Evolutionary conservation across 2,113 vertebrate species (phyloP).

Genomic region (Leptocoma aspasia): DNA sequence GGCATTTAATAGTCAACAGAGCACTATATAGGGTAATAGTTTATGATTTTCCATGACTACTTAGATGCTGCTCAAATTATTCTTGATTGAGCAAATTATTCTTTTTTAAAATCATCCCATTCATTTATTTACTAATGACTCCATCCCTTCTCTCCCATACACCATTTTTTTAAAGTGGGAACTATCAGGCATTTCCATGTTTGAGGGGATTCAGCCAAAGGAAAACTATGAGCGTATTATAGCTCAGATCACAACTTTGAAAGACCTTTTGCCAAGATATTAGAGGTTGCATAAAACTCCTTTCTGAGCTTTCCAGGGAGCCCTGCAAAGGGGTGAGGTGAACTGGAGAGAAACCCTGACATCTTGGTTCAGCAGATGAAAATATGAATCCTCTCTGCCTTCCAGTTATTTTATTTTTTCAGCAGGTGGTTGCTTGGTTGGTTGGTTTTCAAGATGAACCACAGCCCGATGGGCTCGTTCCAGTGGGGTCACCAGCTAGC

Average conservation of each 20-base stretch:
- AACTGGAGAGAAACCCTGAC: neutral
- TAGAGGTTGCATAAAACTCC: neutral
- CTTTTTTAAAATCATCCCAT: constrained; percentile 50
- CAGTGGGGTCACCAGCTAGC: neutral
- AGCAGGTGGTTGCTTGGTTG: no score
- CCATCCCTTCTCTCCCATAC: neutral
- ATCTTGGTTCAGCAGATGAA: neutral
- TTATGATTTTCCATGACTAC: constrained; percentile 73
- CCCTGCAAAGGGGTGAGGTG: neutral
- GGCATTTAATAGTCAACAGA: constrained; percentile 74
- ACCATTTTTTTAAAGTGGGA: neutral
- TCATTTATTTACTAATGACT: constrained; percentile 53
- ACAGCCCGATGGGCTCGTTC: neutral
- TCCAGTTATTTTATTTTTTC: neutral
- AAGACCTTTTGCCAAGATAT: neutral
- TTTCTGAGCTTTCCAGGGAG: neutral
- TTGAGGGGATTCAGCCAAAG: neutral
- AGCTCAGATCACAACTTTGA: neutral
- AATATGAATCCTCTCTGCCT: neutral
- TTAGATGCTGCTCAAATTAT: constrained; percentile 57
- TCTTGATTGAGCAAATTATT: constrained; percentile 63
- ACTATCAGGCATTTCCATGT: neutral
- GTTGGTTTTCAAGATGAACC: neutral
- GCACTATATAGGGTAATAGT: constrained; percentile 70
- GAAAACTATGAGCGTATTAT: neutral